Conservation (phyloP, 2,797 vertebrate genomes). For the Cryptoblepharus egeriae region DNA sequence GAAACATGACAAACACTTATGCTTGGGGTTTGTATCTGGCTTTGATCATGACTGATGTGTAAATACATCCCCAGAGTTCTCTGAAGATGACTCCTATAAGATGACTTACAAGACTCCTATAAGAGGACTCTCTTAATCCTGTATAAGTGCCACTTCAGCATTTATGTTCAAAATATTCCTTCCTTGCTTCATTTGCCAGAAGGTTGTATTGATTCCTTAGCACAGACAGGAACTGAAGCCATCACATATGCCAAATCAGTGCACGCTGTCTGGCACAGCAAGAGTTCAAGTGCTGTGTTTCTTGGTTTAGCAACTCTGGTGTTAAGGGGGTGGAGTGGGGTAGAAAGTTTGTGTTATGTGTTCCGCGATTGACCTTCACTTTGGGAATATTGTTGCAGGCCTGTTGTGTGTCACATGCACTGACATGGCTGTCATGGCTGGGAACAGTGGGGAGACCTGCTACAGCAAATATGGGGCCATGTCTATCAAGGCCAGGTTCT, state of each 20-base stretch:
- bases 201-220: not conserved
- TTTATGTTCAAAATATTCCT: not conserved
- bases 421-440: conserved; percentile 93
- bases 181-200: not conserved
- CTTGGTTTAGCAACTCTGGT: not conserved
- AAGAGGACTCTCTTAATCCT: not conserved
- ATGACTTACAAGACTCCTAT: not conserved
- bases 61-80: not conserved
- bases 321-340: too few species aligned
- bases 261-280: not conserved
- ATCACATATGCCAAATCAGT: not conserved
- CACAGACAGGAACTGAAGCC: not conserved
- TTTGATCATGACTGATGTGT: not conserved
- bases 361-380: not conserved
- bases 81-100: not conserved
- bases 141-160: too few species aligned
- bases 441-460: conserved; percentile 90
- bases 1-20: not conserved
- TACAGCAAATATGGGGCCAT: conserved; percentile 93
- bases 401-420: conserved; percentile 92
- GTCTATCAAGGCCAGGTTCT: conserved; percentile 91
- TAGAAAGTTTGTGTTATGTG: not conserved
- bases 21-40: not conserved
- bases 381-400: conserved; percentile 71
- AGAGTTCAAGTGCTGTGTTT: accelerated